A percentile compares a stretch with the other conserved stretches of the same genome.
Conservation (phyloP, 2,797 vertebrate species). For the Myotis vivesi region DNA sequence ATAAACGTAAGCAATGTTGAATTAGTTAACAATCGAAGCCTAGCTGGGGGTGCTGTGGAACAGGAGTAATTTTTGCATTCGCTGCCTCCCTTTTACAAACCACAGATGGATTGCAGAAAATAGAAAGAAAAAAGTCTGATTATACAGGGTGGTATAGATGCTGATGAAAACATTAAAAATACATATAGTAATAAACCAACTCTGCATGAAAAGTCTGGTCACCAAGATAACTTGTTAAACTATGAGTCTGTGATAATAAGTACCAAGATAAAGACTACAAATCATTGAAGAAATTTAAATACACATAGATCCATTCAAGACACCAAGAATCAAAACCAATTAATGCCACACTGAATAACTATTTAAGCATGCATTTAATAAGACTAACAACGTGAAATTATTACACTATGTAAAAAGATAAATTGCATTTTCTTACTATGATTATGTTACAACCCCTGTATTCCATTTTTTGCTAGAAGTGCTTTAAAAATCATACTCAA, state of each 20-base stretch:
- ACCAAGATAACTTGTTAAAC: not conserved
- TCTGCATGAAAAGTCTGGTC: not conserved
- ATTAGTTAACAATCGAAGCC: not conserved
- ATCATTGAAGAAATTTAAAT: conserved; percentile 48
- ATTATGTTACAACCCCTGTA: not conserved
- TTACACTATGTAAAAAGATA: not conserved
- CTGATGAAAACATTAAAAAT: conserved; percentile 26
- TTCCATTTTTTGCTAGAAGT: not conserved
- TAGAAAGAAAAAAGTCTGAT: not conserved
- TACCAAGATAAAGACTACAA: conserved; percentile 44
- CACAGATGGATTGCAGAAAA: conserved; percentile 43
- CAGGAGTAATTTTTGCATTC: not conserved
- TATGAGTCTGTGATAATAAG: not conserved
- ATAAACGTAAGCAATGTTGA: not conserved
- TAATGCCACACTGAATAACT: conserved; percentile 15
- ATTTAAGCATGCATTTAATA: not conserved
- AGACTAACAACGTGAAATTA: conserved; percentile 27
- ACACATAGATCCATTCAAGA: conserved; percentile 44
- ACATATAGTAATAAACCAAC: conserved; percentile 16
- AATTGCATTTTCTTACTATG: not conserved
- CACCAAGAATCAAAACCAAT: conserved; percentile 46
- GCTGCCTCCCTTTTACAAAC: conserved; percentile 40
- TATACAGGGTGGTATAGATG: not conserved
- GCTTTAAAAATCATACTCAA: not conserved
- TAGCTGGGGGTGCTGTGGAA: not conserved